Base-by-base conservation (phyloP, 2,888 invertebrate genomes). In the Neoscelio sp. region DNA sequence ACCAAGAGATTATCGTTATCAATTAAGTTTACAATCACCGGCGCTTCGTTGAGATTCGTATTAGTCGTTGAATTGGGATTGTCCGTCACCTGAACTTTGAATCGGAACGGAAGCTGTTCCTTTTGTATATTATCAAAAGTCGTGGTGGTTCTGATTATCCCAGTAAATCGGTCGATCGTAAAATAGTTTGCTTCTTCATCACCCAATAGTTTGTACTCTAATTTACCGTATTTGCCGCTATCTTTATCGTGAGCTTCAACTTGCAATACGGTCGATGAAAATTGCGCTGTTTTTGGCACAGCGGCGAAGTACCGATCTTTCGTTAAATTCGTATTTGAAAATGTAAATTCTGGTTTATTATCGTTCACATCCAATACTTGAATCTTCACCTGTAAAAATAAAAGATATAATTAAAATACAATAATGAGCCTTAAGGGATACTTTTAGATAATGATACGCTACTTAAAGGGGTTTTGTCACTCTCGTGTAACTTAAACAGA, bases 361-460 rank as follows among this genome's bases (percentile, higher is more conserved):
- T 98, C 98, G 88, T 98, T 98, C 0, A 96, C 94, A 89, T 98
- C 98, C 0, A 93, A 92, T 0, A 98, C 95, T 80, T 96, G 95
- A 0, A 98, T 94, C 80, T 95, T 95, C 0, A 98, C 93, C 84
- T 93, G 84, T 1, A 79, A 60, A 33, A 33, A 28, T 7, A 70
- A 42, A 40, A 33, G 1, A 20, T n/a, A n/a, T n/a, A 23, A 65
- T 8, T 46, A 7, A 8, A 38, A 8, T 13, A 23, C 23, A 23
- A 23, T 23, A n/a, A n/a, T n/a, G n/a, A n/a, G n/a, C n/a, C n/a
- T n/a, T n/a, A n/a, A n/a, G n/a, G n/a, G n/a, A n/a, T n/a, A n/a
- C n/a, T n/a, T n/a, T n/a, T n/a, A n/a, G n/a, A n/a, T n/a, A n/a
- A n/a, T n/a, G n/a, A n/a, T n/a, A n/a, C n/a, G n/a, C n/a, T n/a